Evolutionary conservation across 2,113 vertebrate species (phyloP).

Genomic region (Brevimyrus niger): DNA sequence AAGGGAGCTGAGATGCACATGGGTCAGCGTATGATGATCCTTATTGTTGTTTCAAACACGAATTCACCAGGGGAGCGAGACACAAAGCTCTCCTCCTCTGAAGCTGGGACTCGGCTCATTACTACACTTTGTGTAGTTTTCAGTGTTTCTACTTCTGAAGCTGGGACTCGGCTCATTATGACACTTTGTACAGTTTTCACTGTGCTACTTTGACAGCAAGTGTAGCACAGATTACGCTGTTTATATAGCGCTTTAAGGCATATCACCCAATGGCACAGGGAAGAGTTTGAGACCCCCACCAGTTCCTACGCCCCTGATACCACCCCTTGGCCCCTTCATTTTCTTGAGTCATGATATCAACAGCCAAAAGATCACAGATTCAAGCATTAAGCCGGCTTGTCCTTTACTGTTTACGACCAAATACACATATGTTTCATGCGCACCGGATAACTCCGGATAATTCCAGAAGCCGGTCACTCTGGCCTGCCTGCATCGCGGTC

Average conservation of each 20-base stretch:
- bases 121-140: not conserved
- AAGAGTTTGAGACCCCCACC: not conserved
- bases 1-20: not conserved
- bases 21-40: not conserved
- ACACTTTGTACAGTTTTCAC: not conserved
- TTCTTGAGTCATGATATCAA: not conserved
- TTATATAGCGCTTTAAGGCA: not conserved
- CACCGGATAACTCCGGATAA: not conserved
- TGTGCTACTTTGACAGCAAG: not conserved
- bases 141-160: not conserved
- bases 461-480: not conserved
- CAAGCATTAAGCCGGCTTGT: not conserved
- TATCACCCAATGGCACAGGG: not conserved
- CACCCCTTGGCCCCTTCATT: not conserved
- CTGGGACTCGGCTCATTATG: not conserved
- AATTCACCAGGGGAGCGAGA: not conserved
- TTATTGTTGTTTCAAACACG: not conserved
- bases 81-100: not conserved
- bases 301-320: not conserved
- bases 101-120: not conserved
- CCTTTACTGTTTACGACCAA: not conserved
- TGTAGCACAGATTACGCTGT: not conserved
- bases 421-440: not conserved
- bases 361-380: not conserved
- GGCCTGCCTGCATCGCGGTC: not conserved